Conservation (phyloP, 2,888 invertebrate genomes). For the Ormyrus nitidulus region DNA sequence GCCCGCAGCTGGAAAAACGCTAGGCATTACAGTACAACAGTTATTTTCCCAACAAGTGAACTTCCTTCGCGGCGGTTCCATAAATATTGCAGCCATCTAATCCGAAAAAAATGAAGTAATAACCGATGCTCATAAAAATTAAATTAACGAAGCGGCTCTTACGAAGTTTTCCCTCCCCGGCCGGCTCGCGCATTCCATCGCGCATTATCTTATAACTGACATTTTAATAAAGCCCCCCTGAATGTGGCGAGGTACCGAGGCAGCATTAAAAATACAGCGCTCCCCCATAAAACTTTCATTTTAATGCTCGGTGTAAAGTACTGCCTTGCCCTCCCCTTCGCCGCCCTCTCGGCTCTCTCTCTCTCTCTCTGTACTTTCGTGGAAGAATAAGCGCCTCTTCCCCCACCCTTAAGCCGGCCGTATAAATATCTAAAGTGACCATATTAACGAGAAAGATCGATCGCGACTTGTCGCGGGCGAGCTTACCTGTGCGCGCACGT, state of each 20-base stretch:
- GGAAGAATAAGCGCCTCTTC: too few relatives aligned
- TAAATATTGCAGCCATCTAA: background rate
- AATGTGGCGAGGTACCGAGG: too few relatives aligned
- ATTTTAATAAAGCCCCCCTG: conserved; percentile 17
- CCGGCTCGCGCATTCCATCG: background rate
- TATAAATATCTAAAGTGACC: background rate
- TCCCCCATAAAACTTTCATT: conserved; percentile 19
- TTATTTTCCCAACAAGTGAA: too few relatives aligned
- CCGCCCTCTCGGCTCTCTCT: too few relatives aligned
- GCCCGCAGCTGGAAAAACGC: too few relatives aligned
- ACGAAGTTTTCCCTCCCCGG: background rate
- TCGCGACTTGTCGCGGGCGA: conserved; percentile 4
- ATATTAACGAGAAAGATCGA: conserved; percentile 31
- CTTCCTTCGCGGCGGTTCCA: conserved; percentile 28
- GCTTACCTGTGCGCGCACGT: background rate
- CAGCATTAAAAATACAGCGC: conserved; percentile 8
- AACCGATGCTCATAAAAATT: conserved; percentile 5
- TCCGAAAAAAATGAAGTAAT: conserved; percentile 5
- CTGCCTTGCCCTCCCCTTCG: background rate
- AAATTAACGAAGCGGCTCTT: conserved; percentile 15
- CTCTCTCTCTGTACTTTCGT: too few relatives aligned
- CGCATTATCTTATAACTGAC: conserved; percentile 32
- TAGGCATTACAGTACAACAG: too few relatives aligned
- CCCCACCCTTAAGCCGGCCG: background rate
- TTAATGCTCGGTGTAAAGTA: conserved; percentile 19